Evolutionary conservation across 2,113 vertebrate species (phyloP), one percentile per base, ranked within the genome.

Genomic region (Protobothrops mucrosquamatus): DNA sequence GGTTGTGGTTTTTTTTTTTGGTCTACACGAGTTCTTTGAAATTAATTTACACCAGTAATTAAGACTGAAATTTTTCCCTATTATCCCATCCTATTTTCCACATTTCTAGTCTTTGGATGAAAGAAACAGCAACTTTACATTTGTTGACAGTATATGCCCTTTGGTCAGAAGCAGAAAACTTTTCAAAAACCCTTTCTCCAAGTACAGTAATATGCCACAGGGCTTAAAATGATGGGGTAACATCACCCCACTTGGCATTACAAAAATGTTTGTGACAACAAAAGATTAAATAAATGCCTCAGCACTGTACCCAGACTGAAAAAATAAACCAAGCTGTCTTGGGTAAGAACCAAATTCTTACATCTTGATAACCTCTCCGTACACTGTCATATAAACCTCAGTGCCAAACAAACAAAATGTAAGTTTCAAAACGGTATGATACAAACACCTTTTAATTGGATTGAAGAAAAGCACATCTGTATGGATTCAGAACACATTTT

Each of bases 111-210:
- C 98, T 98, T 98, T 98, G 97, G 97, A 98, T 1, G 96, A 97
- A 97, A 95, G 96, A 97, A 97, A 97, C 95, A 96, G 96, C 96
- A 97, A 98, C 94, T 95, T 94, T 92, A 97, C 96, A 95, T 96
- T 98, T 96, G 95, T 96, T 96, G 97, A 97, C 96, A 95, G 94
- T 97, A 94, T 97, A 96, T 97, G 96, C 98, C 97, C 98, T 98
- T 98, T 98, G 98, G 98, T 98, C 97, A 96, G 97, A 98, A 98
- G 98, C 97, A 98, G 97, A 98, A 95, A 98, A 98, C 15, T 94
- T 89, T 94, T 97, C 97, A 92, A 95, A 51, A 95, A 96, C 96
- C 91, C 96, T 97, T 96, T 94, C 96, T 93, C 96, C 96, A 96
- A 93, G 95, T 51, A 51, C 48, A 9, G 48, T 97, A 97, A 96